phyloP scores from a whole-genome alignment of 2,888 invertebrate genomes.

The Polydrusus cervinus region DNA sequence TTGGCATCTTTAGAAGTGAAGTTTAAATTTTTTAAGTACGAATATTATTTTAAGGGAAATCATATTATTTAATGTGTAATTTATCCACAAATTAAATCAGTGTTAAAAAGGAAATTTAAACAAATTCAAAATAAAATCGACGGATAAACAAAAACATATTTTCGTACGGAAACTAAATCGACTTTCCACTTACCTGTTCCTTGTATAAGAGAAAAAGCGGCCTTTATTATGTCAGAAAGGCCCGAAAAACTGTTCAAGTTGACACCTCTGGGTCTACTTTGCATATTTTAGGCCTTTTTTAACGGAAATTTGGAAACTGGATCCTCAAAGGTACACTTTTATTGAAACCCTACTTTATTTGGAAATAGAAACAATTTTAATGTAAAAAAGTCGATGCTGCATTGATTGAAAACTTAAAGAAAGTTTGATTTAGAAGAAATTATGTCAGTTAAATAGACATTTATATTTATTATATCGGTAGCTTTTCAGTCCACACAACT shows the following conservation, averaged over 20 bases:
- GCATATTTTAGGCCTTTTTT: conserved; percentile 1
- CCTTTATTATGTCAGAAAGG: not conserved
- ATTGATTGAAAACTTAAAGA: not conserved
- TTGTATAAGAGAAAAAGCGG: not conserved
- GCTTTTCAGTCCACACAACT: no score
- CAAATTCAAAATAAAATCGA: not conserved
- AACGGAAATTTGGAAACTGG: not conserved
- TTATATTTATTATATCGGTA: no score
- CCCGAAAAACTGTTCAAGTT: conserved; percentile 2
- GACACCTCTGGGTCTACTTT: conserved; percentile 10
- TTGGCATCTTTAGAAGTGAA: no score
- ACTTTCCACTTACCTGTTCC: not conserved
- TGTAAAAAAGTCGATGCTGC: not conserved
- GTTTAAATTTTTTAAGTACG: no score
- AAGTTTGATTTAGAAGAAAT: not conserved
- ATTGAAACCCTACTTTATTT: not conserved
- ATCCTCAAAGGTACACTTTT: conserved; percentile 9
- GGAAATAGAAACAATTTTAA: not conserved
- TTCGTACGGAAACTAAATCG: not conserved
- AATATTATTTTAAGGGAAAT: no score
- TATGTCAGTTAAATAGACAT: not conserved
- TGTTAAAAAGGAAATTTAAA: not conserved
- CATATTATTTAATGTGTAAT: no score
- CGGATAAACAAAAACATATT: no score
- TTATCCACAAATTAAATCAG: not conserved